Base-by-base conservation (phyloP, 2,888 invertebrate genomes). In the Phoronis australis region DNA sequence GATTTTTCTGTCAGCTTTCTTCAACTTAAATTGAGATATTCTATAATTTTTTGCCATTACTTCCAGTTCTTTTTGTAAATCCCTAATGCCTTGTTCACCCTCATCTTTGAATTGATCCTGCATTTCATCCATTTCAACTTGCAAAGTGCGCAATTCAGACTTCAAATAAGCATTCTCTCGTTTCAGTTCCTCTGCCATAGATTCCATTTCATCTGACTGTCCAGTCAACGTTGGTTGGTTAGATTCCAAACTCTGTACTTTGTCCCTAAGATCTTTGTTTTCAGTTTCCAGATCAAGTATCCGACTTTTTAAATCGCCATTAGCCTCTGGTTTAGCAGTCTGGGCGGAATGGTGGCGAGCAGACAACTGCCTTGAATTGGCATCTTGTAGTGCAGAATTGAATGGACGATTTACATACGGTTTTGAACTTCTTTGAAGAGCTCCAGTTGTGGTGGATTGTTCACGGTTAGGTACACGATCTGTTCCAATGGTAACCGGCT, bases 111-210 rank as follows among this genome's bases (percentile, higher is more conserved):
- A 81, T 60, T 78, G 79, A 73, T 97, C 97, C 75, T 97, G 96
- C 86, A 99, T 87, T 79, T 99, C 99, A 71, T 99, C 97, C 79
- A 99, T 94, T 80, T 99, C 99, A 57, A 92, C 89, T 72, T 95
- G 95, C 68, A 97, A 82, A 68, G 94, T 93, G 31, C 88, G 81
- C 47, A 96, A 83, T 76, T 97, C 96, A 61, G 89, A 88, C 72
- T 93, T 91, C 80, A 94, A 88, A 60, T 90, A 88, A 69, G 92
- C 90, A 78, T 95, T 96, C 78, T 96, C 95, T 68, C 95, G 94
- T 87, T 15, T 31, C 9, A 31, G 31, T 31, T 92, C 31, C 31
- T 31, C 31, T 31, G 31, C 15, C 9, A 12, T 15, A 15, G 9
- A 9, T 12, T 46, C 45, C 27, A 58, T 38, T 2, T 44, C 23